Conservation (phyloP, 2,888 invertebrate species). For the Cantharis flavilabris region DNA sequence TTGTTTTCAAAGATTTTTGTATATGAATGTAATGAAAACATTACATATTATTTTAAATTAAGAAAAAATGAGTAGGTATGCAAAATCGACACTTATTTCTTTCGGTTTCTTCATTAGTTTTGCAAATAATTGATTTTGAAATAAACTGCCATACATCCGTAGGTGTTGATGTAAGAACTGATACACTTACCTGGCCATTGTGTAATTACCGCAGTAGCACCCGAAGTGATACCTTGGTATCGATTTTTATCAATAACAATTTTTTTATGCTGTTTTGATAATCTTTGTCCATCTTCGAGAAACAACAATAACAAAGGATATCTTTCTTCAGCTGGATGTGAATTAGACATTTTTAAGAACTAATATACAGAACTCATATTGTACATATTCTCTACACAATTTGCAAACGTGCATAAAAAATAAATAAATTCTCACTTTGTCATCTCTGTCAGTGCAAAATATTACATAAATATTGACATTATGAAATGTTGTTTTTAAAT, state of each 20-base stretch:
- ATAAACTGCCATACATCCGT: too few relatives aligned
- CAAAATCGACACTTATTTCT: neutral
- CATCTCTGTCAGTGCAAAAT: slow-evolving; percentile 10
- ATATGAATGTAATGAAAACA: too few relatives aligned
- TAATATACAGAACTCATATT: neutral
- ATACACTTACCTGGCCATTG: slow-evolving; percentile 53
- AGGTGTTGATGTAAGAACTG: neutral
- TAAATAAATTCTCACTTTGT: neutral
- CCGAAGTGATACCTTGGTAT: slow-evolving; percentile 48
- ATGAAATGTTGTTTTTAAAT: slow-evolving; percentile 12
- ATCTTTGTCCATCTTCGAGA: slow-evolving; percentile 44
- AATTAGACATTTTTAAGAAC: slow-evolving; percentile 16
- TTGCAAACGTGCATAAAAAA: slow-evolving; percentile 11
- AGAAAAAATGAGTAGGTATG: neutral
- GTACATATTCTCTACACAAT: neutral
- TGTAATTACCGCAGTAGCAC: slow-evolving; percentile 52
- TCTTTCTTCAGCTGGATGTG: slow-evolving; percentile 44
- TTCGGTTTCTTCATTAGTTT: neutral
- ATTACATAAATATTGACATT: slow-evolving; percentile 19
- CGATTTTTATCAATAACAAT: slow-evolving; percentile 47
- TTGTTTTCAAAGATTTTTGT: too few relatives aligned
- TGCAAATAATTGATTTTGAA: neutral
- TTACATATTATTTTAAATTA: too few relatives aligned
- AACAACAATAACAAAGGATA: slow-evolving; percentile 51
- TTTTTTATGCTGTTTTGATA: slow-evolving; percentile 40